Evolutionary conservation across 2,797 vertebrate genomes (phyloP), one percentile per base, ranked within the genome.

Genomic region (Iguana delicatissima): DNA sequence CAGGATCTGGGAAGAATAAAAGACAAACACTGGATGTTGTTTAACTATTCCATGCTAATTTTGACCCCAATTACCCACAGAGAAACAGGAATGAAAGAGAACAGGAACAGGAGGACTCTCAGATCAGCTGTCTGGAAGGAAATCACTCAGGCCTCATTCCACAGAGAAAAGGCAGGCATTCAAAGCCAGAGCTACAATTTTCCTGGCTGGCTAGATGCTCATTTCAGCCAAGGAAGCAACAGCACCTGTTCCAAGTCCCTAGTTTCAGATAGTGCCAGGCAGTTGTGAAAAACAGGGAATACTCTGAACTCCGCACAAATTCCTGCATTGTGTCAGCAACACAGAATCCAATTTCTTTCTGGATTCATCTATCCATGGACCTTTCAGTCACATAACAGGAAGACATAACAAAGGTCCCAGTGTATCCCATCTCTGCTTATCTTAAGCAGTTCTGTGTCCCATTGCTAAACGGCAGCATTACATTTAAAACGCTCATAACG

Each of bases 401-500:
- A 84, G 73, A 57, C 26, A 91, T 79, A 87, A 77, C 86, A 89
- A 69, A 85, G 69, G 83, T 59, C 81, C 64, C 57, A 22, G 38
- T 72, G 52, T 80, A 74, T 50, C 82, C 62, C 64, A 86, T 87
- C 90, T 94, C 90, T 90, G 92, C 77, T 94, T 93, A 82, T 89
- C 90, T 89, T 89, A 88, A 87, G 88, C 24, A 0, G 77, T 92
- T 93, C 93, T 42, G 74, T 18, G 85, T 92, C 90, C 86, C 85
- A 89, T 90, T 93, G 91, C 90, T 90, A 91, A 91, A 88, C 94
- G 86, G 67, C 84, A 89, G 1, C 84, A 4, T 89, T 91, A 84
- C 69, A 88, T 46, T 79, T 94, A 89, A 95, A 94, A 95, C 93
- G 93, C 86, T 96, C 95, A 95, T 90, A 93, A 86, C 91, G 88